A percentile compares a stretch with the other conserved stretches of the same genome.
These are phyloP conservation scores for Drosophila nigrodunni DNA, from an alignment of 1,140 invertebrate species.

Conservation along the genomic window DNA sequence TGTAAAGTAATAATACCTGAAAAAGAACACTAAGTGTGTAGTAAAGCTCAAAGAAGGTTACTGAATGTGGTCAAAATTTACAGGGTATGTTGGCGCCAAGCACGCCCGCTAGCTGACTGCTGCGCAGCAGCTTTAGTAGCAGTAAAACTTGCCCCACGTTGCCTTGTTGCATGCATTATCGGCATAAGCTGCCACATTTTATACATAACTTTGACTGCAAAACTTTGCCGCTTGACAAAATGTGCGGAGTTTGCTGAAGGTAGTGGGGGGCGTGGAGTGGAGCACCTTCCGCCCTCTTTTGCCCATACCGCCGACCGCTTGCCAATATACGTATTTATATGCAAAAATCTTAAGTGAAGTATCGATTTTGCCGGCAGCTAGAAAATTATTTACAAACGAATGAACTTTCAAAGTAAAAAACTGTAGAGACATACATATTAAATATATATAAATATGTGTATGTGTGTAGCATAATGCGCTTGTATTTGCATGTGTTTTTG, in stretches of 20 bases:
- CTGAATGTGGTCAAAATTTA: not conserved
- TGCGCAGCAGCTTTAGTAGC: slow-evolving; percentile 64
- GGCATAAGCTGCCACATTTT: slow-evolving; percentile 64
- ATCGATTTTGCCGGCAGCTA: slow-evolving; percentile 76
- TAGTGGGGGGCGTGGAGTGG: no score
- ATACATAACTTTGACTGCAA: slow-evolving; percentile 76
- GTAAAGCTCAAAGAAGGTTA: no score
- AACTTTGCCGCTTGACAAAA: slow-evolving; percentile 74
- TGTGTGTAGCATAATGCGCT: slow-evolving; percentile 19
- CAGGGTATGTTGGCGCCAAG: not conserved
- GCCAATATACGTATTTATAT: slow-evolving; percentile 47
- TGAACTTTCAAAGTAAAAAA: slow-evolving; percentile 66
- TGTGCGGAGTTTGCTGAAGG: slow-evolving; percentile 24
- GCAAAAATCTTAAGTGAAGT: slow-evolving; percentile 79
- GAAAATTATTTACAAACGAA: slow-evolving; percentile 80
- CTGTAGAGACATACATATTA: slow-evolving; percentile 7
- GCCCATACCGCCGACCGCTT: no score
- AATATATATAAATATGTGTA: not conserved
- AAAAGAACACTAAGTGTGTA: no score
- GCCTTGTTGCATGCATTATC: slow-evolving; percentile 63
- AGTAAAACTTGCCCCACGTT: slow-evolving; percentile 44
- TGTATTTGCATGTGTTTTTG: slow-evolving; percentile 62
- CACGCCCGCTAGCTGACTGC: not conserved
- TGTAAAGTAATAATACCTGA: not conserved
- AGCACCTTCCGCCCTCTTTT: not conserved